Evolutionary conservation across 2,888 invertebrate species (phyloP).

Genomic region (Ormia ochracea): DNA sequence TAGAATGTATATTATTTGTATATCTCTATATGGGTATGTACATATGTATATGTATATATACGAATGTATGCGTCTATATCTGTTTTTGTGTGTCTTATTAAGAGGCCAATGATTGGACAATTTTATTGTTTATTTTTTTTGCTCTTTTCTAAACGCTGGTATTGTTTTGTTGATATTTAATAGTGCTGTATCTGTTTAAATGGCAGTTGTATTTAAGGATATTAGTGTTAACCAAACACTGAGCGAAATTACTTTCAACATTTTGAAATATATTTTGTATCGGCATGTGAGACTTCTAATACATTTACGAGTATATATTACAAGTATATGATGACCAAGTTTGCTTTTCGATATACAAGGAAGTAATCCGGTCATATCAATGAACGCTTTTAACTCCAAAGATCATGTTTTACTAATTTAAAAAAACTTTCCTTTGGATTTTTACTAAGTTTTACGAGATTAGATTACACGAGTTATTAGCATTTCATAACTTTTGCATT

Average conservation of each 20-base stretch:
- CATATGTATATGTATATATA: neutral
- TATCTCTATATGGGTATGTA: neutral
- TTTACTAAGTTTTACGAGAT: no score
- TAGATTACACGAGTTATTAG: no score
- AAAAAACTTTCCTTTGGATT: no score
- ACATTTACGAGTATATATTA: no score
- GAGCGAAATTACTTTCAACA: neutral
- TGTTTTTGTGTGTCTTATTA: neutral
- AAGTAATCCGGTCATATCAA: no score
- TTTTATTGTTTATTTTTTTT: conserved; percentile 29
- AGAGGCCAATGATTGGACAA: conserved; percentile 11
- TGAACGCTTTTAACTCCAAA: no score
- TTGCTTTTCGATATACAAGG: no score
- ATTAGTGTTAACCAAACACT: neutral
- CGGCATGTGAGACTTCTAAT: no score
- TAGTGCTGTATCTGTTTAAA: conserved; percentile 43
- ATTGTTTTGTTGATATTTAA: conserved; percentile 30
- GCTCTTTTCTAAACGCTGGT: conserved; percentile 7
- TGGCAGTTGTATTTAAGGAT: conserved; percentile 5
- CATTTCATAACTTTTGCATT: no score
- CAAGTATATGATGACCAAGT: no score
- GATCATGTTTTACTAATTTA: no score
- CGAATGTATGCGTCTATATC: neutral
- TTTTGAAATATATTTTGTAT: neutral
- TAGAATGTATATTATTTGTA: no score